Evolutionary conservation across 2,888 invertebrate species (phyloP).

Genomic region (Coelinius sp.): DNA sequence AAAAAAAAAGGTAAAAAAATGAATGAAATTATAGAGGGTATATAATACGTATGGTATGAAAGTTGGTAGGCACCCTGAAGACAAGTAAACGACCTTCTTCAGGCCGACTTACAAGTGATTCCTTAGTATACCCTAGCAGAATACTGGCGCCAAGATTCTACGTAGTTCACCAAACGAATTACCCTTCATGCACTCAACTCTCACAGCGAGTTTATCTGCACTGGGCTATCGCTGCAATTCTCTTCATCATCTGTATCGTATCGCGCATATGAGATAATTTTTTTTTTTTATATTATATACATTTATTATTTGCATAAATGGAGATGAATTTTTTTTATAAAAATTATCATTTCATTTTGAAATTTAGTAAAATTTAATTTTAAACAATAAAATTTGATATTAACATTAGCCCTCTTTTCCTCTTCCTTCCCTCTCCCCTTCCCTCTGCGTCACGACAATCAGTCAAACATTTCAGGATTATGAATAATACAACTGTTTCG

Average conservation of each 20-base stretch:
- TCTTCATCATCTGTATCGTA: conserved; percentile 29
- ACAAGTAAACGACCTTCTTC: conserved; percentile 37
- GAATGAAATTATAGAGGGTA: conserved; percentile 12
- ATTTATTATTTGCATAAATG: neutral
- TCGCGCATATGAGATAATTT: neutral
- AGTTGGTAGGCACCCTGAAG: conserved; percentile 14
- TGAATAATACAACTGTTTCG: conserved; percentile 9
- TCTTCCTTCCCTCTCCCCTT: neutral
- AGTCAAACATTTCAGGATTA: neutral
- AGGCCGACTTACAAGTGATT: conserved; percentile 20
- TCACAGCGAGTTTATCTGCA: conserved; percentile 34
- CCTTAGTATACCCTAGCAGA: neutral
- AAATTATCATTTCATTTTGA: too few relatives aligned
- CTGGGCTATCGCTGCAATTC: conserved; percentile 27
- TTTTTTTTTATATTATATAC: neutral
- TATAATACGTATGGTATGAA: conserved; percentile 5
- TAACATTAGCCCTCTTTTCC: too few relatives aligned
- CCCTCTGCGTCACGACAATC: neutral
- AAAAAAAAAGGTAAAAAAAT: neutral
- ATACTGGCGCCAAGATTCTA: conserved; percentile 20
- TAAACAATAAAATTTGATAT: too few relatives aligned
- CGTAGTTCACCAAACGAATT: conserved; percentile 31
- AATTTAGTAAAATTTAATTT: too few relatives aligned
- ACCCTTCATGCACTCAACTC: conserved; percentile 28
- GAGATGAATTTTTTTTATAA: neutral